A percentile compares a stretch with the other conserved stretches of the same genome.
Conservation (phyloP, 2,888 invertebrate genomes). For the Eupithecia vulgata region DNA sequence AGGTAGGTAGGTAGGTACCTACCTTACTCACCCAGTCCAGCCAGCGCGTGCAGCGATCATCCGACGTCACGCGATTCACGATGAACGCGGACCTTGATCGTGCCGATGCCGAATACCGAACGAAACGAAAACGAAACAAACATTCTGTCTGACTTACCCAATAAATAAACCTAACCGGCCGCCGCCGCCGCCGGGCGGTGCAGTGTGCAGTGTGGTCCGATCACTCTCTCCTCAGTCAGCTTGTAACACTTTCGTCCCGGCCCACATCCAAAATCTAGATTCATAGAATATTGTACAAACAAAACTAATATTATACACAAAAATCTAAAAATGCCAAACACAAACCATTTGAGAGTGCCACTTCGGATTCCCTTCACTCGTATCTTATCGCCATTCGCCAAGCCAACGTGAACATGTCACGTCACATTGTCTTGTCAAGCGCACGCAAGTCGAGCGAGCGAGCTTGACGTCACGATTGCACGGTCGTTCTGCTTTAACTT, state of each 20-base stretch:
- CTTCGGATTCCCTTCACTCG: not conserved
- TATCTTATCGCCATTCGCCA: not conserved
- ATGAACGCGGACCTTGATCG: not conserved
- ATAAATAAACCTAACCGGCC: too few species aligned
- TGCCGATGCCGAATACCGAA: not conserved
- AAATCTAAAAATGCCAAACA: not conserved
- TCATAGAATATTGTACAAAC: not conserved
- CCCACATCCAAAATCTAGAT: not conserved
- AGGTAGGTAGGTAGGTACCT: too few species aligned
- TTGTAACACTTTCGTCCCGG: not conserved
- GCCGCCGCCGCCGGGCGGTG: too few species aligned
- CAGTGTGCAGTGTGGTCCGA: not conserved
- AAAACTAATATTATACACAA: not conserved
- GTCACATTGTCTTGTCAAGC: too few species aligned
- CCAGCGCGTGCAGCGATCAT: too few species aligned
- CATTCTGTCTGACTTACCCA: too few species aligned
- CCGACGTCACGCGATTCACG: too few species aligned
- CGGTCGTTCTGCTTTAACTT: slow-evolving; percentile 1
- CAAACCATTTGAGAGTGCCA: not conserved
- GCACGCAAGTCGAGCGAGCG: too few species aligned
- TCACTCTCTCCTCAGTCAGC: not conserved
- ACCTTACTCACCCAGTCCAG: too few species aligned
- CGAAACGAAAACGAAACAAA: slow-evolving; percentile 7
- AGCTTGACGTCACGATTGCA: not conserved
- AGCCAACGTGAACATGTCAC: not conserved